Base-by-base conservation (phyloP, 2,113 vertebrate species). In the Nesoenas mayeri region DNA sequence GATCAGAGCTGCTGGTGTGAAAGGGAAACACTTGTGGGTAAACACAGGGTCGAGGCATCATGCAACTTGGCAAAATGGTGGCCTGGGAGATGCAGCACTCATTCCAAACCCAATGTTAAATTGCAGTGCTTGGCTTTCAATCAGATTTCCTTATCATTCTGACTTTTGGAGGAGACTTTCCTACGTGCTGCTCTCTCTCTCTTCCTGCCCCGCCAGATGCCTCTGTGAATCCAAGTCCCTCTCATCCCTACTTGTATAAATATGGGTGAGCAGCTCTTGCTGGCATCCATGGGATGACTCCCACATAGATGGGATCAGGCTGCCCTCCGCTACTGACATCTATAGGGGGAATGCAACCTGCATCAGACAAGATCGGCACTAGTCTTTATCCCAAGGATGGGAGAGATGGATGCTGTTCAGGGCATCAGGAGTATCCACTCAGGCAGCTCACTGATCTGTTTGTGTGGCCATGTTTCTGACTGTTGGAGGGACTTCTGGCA, bases 381-480 rank as follows among this genome's bases (percentile, higher is more conserved):
- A 17, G 21, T 6, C 28, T 62, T 69, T 21, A 54, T 47, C 36
- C 40, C 70, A 70, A 15, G 47, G 53, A 51, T 2, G 3, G 32
- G 71, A 81, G 56, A 81, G 22, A 21, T 5, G 38, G 56, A 34
- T 40, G n/a, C 24, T 74, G 47, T 12, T 71, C 16, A 31, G 40
- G 28, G 7, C 22, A 36, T 40, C 19, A 40, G 40, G 40, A 40
- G 40, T 40, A 40, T 40, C 40, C 40, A 15, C n/a, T 25, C 42
- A 31, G 70, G 13, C 19, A 48, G 32, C 11, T 75, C 7, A 32
- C 29, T 54, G 72, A 34, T 19, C 29, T 69, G 42, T n/a, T 56
- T 60, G 28, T 0, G 0, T 1, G 3, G 48, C 36, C 54, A 4
- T 1, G 2, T 44, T 75, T 15, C 38, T 88, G 70, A 72, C 42